Percentiles rank a stretch among this genome's conserved stretches.
These are phyloP conservation scores for Phalacrocorax aristotelis DNA, from an alignment of 2,113 vertebrate genomes.

Conservation along the genomic window DNA sequence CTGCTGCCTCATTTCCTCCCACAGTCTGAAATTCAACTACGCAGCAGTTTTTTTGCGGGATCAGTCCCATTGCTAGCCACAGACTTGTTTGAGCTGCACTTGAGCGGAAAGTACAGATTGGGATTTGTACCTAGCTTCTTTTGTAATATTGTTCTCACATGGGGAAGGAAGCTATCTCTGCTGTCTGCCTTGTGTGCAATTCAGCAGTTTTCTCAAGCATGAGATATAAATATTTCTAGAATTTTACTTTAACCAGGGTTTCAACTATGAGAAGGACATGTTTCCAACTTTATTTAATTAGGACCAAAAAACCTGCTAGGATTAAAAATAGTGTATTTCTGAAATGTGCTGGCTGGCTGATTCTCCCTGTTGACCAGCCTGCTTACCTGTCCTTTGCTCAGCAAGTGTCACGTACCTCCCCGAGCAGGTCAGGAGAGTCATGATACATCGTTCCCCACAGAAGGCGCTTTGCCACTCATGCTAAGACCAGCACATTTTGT, in stretches of 20 bases:
- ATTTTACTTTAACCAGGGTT: not conserved
- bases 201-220: not conserved
- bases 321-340: not conserved
- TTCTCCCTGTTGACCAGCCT: not conserved
- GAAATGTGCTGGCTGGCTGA: no score
- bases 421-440: not conserved
- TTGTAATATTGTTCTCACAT: not conserved
- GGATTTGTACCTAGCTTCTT: not conserved
- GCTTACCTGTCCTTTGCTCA: not conserved
- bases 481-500: rapidly evolving
- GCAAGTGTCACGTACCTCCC: rapidly evolving
- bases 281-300: not conserved
- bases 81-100: not conserved
- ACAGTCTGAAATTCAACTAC: not conserved
- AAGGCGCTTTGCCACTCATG: rapidly evolving
- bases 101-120: not conserved
- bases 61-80: not conserved
- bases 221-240: not conserved
- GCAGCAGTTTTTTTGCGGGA: not conserved
- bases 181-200: not conserved
- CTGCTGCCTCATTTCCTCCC: not conserved
- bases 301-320: not conserved
- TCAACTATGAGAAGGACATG: not conserved
- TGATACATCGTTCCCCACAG: rapidly evolving
- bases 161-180: not conserved